Evolutionary conservation across 2,888 invertebrate genomes (phyloP).

Genomic region (Prenolepis imparis): DNA sequence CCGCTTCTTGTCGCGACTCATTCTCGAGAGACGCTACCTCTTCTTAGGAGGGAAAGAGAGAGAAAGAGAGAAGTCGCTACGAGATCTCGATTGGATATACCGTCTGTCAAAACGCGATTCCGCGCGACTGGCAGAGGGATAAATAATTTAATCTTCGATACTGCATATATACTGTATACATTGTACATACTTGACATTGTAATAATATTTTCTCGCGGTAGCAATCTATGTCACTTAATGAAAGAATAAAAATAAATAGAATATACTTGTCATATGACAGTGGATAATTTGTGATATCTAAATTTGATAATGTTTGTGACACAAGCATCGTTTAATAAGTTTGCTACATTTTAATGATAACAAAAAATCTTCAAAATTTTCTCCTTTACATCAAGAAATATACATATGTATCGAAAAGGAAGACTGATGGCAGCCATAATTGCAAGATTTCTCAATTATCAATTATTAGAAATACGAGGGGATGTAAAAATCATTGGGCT

Average conservation of each 20-base stretch:
- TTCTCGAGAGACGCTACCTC: slow-evolving; percentile 5
- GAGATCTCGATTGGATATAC: slow-evolving; percentile 47
- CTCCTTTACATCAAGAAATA: background rate
- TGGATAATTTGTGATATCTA: background rate
- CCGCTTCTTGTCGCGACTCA: slow-evolving; percentile 37
- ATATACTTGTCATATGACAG: background rate
- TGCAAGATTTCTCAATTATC: background rate
- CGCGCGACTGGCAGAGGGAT: slow-evolving; percentile 26
- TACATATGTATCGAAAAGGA: background rate
- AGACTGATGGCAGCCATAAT: background rate
- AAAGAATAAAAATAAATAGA: slow-evolving; percentile 16
- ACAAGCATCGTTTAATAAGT: background rate
- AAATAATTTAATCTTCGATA: slow-evolving; percentile 43
- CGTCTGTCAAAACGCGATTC: slow-evolving; percentile 45
- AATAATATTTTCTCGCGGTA: slow-evolving; percentile 4
- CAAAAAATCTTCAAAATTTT: background rate
- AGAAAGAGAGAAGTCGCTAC: slow-evolving; percentile 7
- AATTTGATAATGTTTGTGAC: background rate
- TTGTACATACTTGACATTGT: slow-evolving; percentile 4
- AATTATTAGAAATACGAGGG: slow-evolving; percentile 6
- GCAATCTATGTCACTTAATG: background rate
- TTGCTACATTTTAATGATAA: background rate
- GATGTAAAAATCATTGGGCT: background rate
- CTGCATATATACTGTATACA: background rate
- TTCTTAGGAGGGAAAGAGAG: slow-evolving; percentile 11